Percentiles rank a stretch among this genome's conserved stretches.
These are phyloP conservation scores for Knipowitschia caucasica DNA, from an alignment of 2,797 vertebrate species.

Conservation along the genomic window DNA sequence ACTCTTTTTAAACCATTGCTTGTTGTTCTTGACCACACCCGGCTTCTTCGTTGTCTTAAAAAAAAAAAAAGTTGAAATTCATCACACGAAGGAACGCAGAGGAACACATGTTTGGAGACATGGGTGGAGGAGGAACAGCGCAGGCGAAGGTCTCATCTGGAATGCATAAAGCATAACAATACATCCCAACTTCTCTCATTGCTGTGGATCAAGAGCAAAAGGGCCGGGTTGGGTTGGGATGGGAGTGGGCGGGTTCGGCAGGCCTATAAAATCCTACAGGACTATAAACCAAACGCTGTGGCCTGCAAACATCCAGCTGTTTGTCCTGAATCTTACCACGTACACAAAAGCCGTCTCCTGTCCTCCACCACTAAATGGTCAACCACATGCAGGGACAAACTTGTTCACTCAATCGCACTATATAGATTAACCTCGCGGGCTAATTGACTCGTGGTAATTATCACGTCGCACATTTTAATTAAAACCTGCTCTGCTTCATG, in stretches of 20 bases:
- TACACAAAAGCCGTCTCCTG: not conserved
- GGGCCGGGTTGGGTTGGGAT: constrained; percentile 35
- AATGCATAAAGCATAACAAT: constrained; percentile 74
- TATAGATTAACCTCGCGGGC: constrained; percentile 1
- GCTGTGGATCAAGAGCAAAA: constrained; percentile 31
- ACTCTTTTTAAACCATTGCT: constrained; percentile 6
- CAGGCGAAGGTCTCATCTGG: constrained; percentile 69
- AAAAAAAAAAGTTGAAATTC: constrained; percentile 39
- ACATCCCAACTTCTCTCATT: constrained; percentile 65
- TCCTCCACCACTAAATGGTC: not conserved
- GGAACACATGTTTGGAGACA: constrained; percentile 58
- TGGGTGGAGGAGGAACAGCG: constrained; percentile 52
- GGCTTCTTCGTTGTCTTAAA: constrained; percentile 26
- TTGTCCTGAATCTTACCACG: constrained; percentile 13
- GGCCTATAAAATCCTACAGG: constrained; percentile 37
- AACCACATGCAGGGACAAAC: not conserved
- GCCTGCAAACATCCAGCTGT: constrained; percentile 22
- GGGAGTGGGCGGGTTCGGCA: constrained; percentile 54
- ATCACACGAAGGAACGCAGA: constrained; percentile 37
- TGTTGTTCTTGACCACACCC: constrained; percentile 56
- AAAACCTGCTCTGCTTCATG: constrained; percentile 1
- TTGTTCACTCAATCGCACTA: not conserved
- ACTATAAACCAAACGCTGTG: constrained; percentile 24
- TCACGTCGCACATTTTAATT: constrained; percentile 4
- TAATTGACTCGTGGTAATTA: constrained; percentile 9